These are phyloP conservation scores for Alfaro cultratus DNA, from an alignment of 2,797 vertebrate species.

Conservation along the genomic window DNA sequence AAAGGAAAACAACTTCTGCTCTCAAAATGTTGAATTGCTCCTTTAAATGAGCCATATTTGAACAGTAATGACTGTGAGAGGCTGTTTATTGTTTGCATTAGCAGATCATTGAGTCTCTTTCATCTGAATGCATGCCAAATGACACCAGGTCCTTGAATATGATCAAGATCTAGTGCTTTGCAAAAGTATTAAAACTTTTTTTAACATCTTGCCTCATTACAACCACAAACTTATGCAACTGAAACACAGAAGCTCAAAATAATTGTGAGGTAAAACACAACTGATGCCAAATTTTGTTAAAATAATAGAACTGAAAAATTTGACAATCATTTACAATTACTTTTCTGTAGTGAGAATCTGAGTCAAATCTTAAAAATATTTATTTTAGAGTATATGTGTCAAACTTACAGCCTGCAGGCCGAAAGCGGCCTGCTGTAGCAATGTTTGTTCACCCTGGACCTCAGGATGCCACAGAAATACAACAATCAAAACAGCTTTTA, in stretches of 20 bases:
- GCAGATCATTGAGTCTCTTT: background rate
- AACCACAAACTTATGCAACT: background rate
- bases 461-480: no score
- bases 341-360: background rate
- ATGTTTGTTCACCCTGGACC: no score
- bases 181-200: background rate
- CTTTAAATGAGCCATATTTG: background rate
- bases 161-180: background rate
- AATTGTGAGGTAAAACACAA: background rate
- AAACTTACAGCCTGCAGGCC: no score
- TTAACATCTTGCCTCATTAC: background rate
- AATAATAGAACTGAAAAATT: background rate
- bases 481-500: no score
- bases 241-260: background rate
- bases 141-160: background rate
- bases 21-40: background rate
- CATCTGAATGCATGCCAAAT: background rate
- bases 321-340: background rate
- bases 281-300: background rate
- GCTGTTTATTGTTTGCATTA: background rate
- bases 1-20: background rate
- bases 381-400: background rate
- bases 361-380: background rate
- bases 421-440: no score
- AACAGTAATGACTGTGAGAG: no score